A percentile compares a stretch with the other conserved stretches of the same genome.
These are phyloP conservation scores for Delichon dasypus DNA, from an alignment of 2,797 vertebrate species.

Conservation along the genomic window DNA sequence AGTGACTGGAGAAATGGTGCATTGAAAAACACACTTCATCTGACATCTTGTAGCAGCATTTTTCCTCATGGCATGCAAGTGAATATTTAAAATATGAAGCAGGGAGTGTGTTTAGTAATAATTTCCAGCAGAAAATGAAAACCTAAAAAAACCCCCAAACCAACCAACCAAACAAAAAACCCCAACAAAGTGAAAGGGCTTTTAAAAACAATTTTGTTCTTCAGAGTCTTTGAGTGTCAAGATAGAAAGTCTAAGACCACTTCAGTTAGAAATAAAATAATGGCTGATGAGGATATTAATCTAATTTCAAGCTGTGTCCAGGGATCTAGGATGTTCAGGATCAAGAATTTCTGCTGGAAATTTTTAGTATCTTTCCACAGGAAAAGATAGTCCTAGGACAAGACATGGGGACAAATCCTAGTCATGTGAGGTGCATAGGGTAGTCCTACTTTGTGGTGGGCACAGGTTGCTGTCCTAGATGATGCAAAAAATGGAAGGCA, in stretches of 20 bases:
- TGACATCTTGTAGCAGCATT: neutral
- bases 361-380: neutral
- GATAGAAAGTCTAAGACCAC: neutral
- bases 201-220: neutral
- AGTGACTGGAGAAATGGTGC: neutral
- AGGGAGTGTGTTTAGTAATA: neutral
- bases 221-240: neutral
- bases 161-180: too few relatives aligned
- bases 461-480: neutral
- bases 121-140: neutral
- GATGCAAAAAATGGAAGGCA: neutral
- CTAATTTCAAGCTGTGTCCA: neutral
- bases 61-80: neutral
- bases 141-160: neutral
- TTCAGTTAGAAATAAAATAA: neutral
- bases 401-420: neutral
- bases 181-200: accelerated
- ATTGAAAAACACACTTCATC: neutral
- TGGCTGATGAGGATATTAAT: neutral
- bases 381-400: neutral
- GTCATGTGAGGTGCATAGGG: neutral
- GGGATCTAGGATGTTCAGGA: neutral
- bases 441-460: neutral
- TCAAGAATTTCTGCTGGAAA: neutral
- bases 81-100: neutral